These are phyloP conservation scores for Trematocara unimaculatum DNA, from an alignment of 2,113 vertebrate genomes.

Conservation along the genomic window DNA sequence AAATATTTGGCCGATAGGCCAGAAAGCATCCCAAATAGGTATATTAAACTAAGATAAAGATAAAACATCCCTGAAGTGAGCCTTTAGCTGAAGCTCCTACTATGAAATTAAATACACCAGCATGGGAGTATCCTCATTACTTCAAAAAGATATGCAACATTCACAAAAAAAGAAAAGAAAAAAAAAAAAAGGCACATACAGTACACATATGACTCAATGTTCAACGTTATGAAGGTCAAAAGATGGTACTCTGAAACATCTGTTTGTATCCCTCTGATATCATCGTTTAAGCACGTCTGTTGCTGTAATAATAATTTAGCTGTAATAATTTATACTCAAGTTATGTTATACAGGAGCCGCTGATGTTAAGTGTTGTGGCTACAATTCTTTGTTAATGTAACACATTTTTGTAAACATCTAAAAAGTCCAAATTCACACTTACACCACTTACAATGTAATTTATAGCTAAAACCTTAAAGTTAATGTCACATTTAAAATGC, in stretches of 20 bases:
- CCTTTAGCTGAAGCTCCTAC: not conserved
- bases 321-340: not conserved
- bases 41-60: not conserved
- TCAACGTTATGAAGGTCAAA: not conserved
- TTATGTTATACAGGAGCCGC: not conserved
- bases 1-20: not conserved
- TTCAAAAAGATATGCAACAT: not conserved
- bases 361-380: not conserved
- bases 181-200: not conserved
- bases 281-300: not conserved
- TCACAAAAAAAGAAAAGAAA: rapidly evolving
- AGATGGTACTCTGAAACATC: not conserved
- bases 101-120: not conserved
- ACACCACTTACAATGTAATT: not conserved
- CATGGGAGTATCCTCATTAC: not conserved
- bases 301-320: not conserved
- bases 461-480: not conserved
- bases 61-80: not conserved
- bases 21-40: not conserved
- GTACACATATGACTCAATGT: not conserved
- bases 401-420: not conserved
- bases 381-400: not conserved
- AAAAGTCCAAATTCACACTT: not conserved
- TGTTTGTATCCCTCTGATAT: not conserved
- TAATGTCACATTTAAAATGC: not conserved